Percentiles rank a stretch among this genome's conserved stretches.
phyloP scores from a whole-genome alignment of 2,888 invertebrate species.

The Spodoptera littoralis region DNA sequence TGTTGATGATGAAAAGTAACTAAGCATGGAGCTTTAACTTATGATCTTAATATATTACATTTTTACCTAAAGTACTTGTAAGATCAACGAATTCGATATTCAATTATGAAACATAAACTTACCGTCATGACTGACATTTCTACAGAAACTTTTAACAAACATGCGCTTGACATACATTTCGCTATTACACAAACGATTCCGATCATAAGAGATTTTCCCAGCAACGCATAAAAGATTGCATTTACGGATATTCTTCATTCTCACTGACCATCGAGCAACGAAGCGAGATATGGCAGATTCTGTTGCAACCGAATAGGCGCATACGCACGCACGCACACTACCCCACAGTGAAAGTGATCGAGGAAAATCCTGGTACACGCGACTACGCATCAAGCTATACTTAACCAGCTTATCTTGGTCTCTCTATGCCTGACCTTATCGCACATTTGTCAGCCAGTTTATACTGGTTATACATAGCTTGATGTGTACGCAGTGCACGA shows the following conservation, averaged over 20 bases:
- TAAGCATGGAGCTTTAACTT: too few species aligned
- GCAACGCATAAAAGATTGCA: slow-evolving; percentile 1
- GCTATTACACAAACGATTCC: not conserved
- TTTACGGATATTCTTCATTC: slow-evolving; percentile 29
- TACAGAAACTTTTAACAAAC: too few species aligned
- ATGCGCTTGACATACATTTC: not conserved
- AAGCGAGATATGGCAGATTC: slow-evolving; percentile 37
- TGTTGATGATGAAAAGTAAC: too few species aligned
- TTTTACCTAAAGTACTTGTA: too few species aligned
- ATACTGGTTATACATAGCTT: not conserved
- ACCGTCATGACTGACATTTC: too few species aligned
- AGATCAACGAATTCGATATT: too few species aligned
- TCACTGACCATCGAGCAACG: slow-evolving; percentile 18
- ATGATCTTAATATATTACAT: too few species aligned
- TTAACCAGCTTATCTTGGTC: too few species aligned
- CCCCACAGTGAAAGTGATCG: slow-evolving; percentile 61
- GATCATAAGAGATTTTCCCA: not conserved
- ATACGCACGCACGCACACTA: slow-evolving; percentile 25
- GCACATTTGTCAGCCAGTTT: too few species aligned
- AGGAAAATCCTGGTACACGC: slow-evolving; percentile 62
- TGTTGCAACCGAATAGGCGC: slow-evolving; percentile 42
- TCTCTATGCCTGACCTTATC: too few species aligned
- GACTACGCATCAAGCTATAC: too few species aligned
- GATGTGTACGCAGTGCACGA: slow-evolving; percentile 23
- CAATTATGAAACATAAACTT: too few species aligned